A percentile compares a stretch with the other conserved stretches of the same genome.
phyloP scores from a whole-genome alignment of 1,140 invertebrate genomes.

The Drosophila azteca region DNA sequence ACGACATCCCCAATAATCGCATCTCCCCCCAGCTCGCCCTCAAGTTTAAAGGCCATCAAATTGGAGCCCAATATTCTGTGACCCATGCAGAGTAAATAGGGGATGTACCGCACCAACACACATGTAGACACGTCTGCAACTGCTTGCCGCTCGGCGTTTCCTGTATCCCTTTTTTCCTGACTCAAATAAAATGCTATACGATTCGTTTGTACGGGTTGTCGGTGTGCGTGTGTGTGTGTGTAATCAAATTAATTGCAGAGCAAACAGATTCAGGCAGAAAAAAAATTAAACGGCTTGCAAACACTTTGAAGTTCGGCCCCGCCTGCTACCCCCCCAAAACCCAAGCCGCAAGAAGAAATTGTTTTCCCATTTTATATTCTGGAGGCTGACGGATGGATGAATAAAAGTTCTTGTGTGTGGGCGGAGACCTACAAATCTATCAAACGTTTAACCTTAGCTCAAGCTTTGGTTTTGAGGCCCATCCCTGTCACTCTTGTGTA shows the following conservation, averaged over 20 bases:
- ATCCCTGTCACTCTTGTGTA: constrained; percentile 8
- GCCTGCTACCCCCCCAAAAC: constrained; percentile 3
- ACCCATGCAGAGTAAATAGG: constrained; percentile 24
- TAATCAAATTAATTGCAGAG: constrained; percentile 78
- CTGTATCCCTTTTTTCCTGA: constrained; percentile 34
- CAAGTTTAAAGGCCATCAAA: constrained; percentile 70
- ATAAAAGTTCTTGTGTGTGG: constrained; percentile 10
- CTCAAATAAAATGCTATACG: constrained; percentile 63
- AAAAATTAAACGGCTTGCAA: constrained; percentile 75
- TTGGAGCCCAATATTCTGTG: constrained; percentile 66
- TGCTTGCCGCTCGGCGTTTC: constrained; percentile 49
- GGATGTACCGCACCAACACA: constrained; percentile 23
- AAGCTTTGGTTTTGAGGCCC: background rate
- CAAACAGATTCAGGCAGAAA: constrained; percentile 72
- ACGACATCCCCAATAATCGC: background rate
- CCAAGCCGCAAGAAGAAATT: constrained; percentile 39
- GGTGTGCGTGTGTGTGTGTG: constrained; percentile 34
- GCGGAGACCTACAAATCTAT: constrained; percentile 13
- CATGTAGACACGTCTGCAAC: constrained; percentile 47
- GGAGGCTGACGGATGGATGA: constrained; percentile 56
- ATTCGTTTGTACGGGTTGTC: constrained; percentile 61
- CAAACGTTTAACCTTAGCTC: constrained; percentile 36
- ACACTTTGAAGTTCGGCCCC: constrained; percentile 67
- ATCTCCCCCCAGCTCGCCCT: constrained; percentile 22
- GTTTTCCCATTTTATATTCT: constrained; percentile 61